Evolutionary conservation across 2,797 vertebrate species (phyloP), one percentile per base, ranked within the genome.

Genomic region (Coracias cyanogaster): DNA sequence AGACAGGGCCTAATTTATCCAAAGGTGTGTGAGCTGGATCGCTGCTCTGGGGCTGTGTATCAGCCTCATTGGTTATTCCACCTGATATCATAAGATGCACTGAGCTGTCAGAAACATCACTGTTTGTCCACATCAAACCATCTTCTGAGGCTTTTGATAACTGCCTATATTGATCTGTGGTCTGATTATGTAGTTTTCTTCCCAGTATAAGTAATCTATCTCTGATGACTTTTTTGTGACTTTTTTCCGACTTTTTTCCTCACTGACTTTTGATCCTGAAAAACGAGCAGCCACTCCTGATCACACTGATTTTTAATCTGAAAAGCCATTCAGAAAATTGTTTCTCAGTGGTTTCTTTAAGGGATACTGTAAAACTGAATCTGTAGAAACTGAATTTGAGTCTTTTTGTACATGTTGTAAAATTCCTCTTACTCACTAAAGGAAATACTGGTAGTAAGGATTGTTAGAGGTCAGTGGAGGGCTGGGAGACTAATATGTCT

Each of bases 1-100:
- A 93, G 54, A 48, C 17, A 24, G 11, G 25, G 17, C 26, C 21
- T 62, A 54, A 57, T 86, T 79, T 58, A 48, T 6, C 51, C 87
- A 70, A 26, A 79, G 61, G 31, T 29, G 19, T 43, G 0, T 22
- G 86, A 85, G 69, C 46, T 54, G 54, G 19, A 9, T 33, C 12
- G 9, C 19, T 7, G 76, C 85, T 86, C 43, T 29, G 45, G 70
- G 85, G n/a, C 69, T 86, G 43, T 19, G 0, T 31, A 37, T 48
- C 70, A 88, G 81, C 82, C 57, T 86, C 73, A 19, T 66, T 72
- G 82, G 15, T 66, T 86, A 49, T 94, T 96, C 87, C 74, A 78
- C 62, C 92, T 89, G 67, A 77, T 2, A 60, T 7, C 65, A 11
- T 12, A 65, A 71, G 66, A 76, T 51, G 82, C 58, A 81, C 46